Evolutionary conservation across 2,797 vertebrate genomes (phyloP), one percentile per base, ranked within the genome.

Genomic region (Microctenopoma stevenorrisi): DNA sequence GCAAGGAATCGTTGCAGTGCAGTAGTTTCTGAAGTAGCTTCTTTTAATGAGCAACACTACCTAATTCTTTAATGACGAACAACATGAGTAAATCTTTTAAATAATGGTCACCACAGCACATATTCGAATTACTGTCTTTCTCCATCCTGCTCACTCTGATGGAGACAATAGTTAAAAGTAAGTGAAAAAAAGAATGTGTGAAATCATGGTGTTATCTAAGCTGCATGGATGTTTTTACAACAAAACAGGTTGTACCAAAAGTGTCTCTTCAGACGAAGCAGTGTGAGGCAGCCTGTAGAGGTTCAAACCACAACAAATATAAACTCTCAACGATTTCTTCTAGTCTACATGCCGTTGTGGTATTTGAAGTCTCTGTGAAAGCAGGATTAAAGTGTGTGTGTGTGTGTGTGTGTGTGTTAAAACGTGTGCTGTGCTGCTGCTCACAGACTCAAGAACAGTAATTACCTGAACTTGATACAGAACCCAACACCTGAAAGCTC

Each of bases 381-480:
- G 56, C 30, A 52, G 43, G 11, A 67, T 46, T 30, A 50, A 22
- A 22, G 22, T 22, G 22, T 22, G 22, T 22, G 22, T 22, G 22
- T 22, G 22, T 22, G 22, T 22, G 22, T 22, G 22, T 22, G 22
- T 22, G 22, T 22, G 22, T 22, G 22, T 22, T 22, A 22, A 22
- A 22, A 22, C 22, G 22, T 22, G 22, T 22, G 22, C 22, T 22
- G 22, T 2, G 22, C 53, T 57, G 52, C 53, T 60, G 54, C 43
- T 72, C 43, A 14, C 63, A 76, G 74, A 68, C 81, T 60, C 64
- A 75, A 61, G 35, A 86, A 62, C 82, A 70, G 82, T 89, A 91
- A 91, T 88, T 86, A 90, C 84, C 63, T 68, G 72, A 91, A 91
- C 72, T 44, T 72, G 81, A 91, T 81, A 84, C 72, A 79, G 72